phyloP scores from a whole-genome alignment of 2,888 invertebrate genomes.

The Nephrotoma appendiculata region DNA sequence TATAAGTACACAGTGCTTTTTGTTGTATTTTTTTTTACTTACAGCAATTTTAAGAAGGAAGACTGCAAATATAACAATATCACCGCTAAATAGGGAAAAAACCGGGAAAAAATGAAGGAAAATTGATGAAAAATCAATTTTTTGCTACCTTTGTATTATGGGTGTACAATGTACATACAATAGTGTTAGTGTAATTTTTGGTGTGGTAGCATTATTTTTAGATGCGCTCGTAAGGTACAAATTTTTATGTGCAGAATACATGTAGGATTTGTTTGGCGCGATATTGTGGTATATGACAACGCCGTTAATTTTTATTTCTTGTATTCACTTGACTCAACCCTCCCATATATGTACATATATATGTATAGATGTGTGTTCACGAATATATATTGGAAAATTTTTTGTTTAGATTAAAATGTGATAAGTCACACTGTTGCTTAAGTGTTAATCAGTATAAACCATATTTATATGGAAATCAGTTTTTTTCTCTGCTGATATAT shows the following conservation, averaged over 20 bases:
- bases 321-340: not conserved
- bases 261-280: not conserved
- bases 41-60: not conserved
- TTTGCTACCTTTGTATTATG: not conserved
- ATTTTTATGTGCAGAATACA: not conserved
- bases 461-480: not conserved
- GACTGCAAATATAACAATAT: not conserved
- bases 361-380: not conserved
- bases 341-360: not conserved
- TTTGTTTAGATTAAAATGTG: not conserved
- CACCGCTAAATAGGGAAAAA: not conserved
- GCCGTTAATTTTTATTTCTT: not conserved
- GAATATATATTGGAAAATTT: not conserved
- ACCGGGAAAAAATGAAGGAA: not conserved
- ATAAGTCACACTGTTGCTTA: not conserved
- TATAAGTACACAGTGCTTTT: not conserved
- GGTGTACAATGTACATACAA: too few relatives aligned
- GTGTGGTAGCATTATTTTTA: not conserved
- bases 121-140: not conserved
- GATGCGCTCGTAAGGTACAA: not conserved
- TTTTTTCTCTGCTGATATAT: not conserved
- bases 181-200: not conserved
- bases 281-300: not conserved
- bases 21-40: not conserved
- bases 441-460: not conserved